A percentile compares a stretch with the other conserved stretches of the same genome.
Conservation (phyloP, 2,113 vertebrate species). For the Ptilonorhynchus violaceus region DNA sequence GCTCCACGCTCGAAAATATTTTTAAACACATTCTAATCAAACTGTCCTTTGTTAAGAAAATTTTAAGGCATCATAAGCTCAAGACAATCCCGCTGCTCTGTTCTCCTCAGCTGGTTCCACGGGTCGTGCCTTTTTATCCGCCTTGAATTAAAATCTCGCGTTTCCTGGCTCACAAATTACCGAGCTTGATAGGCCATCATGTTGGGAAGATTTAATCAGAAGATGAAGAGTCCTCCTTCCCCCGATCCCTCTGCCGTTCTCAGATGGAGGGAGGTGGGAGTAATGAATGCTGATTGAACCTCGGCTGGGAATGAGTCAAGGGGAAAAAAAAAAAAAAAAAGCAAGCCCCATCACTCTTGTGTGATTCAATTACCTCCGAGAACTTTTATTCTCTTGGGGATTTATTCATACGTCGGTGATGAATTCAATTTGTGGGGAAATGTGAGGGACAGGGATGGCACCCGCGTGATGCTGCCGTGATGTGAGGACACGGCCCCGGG, state of each 20-base stretch:
- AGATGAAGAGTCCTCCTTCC: slow-evolving; percentile 28
- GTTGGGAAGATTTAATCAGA: slow-evolving; percentile 64
- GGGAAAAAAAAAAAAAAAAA: not conserved
- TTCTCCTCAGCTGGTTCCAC: not conserved
- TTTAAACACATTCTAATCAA: slow-evolving; percentile 18
- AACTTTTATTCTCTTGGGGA: slow-evolving; percentile 52
- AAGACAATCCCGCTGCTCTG: not conserved
- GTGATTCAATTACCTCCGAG: slow-evolving; percentile 63
- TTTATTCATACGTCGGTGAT: slow-evolving; percentile 39
- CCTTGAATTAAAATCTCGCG: slow-evolving; percentile 14
- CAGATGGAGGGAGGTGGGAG: slow-evolving; percentile 48
- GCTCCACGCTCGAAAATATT: not conserved
- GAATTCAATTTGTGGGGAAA: slow-evolving; percentile 25
- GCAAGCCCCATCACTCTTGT: slow-evolving; percentile 16
- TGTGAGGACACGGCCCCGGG: accelerated
- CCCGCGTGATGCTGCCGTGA: not conserved
- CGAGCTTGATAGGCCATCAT: slow-evolving; percentile 43
- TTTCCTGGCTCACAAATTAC: slow-evolving; percentile 40
- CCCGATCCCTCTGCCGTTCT: not conserved
- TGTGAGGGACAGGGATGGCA: not conserved
- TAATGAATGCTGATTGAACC: slow-evolving; percentile 70
- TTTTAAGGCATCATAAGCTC: not conserved
- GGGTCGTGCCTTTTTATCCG: not conserved
- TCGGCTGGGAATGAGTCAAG: slow-evolving; percentile 47
- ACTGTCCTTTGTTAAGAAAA: not conserved